Conservation (phyloP, 2,888 invertebrate species). For the Ornithoptera alexandrae region DNA sequence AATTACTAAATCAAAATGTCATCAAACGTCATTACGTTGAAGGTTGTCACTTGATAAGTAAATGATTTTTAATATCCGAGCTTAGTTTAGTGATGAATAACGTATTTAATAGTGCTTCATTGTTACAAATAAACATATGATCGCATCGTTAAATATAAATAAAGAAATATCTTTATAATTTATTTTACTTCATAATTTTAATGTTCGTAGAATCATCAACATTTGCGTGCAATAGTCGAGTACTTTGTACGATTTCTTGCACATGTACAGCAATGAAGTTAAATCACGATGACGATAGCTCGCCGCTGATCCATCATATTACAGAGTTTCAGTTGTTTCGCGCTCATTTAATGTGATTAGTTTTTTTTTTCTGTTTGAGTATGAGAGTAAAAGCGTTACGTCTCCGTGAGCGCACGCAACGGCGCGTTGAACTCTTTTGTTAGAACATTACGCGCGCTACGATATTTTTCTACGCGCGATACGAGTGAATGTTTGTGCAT, state of each 20-base stretch:
- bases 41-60: no score
- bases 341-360: conserved; percentile 18
- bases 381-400: conserved; percentile 28
- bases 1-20: no score
- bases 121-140: no score
- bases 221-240: not conserved
- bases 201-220: not conserved
- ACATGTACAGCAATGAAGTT: not conserved
- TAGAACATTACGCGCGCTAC: conserved; percentile 18
- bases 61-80: no score
- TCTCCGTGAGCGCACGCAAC: conserved; percentile 17
- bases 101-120: no score
- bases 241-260: not conserved
- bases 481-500: conserved; percentile 15
- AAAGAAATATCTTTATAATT: no score
- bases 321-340: conserved; percentile 8
- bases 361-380: conserved; percentile 17
- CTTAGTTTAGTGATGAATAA: no score
- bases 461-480: conserved; percentile 11
- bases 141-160: no score
- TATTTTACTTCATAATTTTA: not conserved
- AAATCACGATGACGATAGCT: conserved; percentile 1
- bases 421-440: conserved; percentile 30
- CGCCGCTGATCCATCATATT: conserved; percentile 6
- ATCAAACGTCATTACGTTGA: no score